phyloP scores from a whole-genome alignment of 2,888 invertebrate genomes.

The Pristionchus maxplancki region DNA sequence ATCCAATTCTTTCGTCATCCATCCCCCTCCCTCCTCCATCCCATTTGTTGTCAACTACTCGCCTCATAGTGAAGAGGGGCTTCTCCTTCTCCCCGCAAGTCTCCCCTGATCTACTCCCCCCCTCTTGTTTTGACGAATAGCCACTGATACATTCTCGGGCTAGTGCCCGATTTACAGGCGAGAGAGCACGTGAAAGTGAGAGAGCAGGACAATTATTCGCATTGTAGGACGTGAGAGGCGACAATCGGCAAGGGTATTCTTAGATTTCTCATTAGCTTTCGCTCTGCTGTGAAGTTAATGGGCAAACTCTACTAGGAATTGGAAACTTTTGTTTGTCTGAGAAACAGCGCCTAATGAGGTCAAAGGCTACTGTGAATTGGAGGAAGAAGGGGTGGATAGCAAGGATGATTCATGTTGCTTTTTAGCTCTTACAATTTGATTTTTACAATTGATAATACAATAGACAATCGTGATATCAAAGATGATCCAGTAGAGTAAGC shows the following conservation, averaged over 20 bases:
- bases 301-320: not conserved
- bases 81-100: not conserved
- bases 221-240: not conserved
- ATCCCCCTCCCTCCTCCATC: not conserved
- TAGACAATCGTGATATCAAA: no score
- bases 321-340: not conserved
- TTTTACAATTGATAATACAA: no score
- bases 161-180: not conserved
- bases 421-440: no score
- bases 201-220: not conserved
- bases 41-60: not conserved
- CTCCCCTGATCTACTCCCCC: not conserved
- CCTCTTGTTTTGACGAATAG: conserved; percentile 7
- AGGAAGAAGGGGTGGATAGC: no score
- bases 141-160: not conserved
- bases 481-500: no score
- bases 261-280: not conserved
- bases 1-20: not conserved
- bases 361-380: not conserved
- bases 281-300: not conserved
- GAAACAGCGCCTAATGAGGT: not conserved
- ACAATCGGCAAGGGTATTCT: not conserved
- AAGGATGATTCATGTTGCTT: not conserved
- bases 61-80: conserved; percentile 4
- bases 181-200: not conserved